Base-by-base conservation (phyloP, 2,113 vertebrate species). In the Hippocampus mohnikei region DNA sequence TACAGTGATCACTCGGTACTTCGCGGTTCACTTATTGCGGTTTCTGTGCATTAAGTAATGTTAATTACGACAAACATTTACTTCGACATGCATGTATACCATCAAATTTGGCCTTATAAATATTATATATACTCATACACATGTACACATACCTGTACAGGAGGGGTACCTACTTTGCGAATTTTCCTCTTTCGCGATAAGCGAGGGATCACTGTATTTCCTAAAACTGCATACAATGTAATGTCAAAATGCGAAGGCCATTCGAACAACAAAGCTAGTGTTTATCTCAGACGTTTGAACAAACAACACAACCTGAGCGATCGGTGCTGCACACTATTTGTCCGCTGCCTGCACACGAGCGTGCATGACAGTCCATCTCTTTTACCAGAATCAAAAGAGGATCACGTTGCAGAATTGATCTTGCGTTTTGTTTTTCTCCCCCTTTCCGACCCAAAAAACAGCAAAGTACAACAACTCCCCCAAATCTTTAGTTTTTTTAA, bases 381-480 rank as follows among this genome's bases (percentile, higher is more conserved):
- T 40, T n/a, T 23, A 20, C 61, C 61, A 63, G 61, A 63, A n/a
- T 40, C 41, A 23, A 25, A 25, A 65, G 41, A 65, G 13, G 12
- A 46, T 46, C 62, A 65, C 62, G 40, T 65, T 46, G 41, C 18
- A 53, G 20, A 67, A 67, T 23, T 44, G n/a, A 52, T 16, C 65
- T 27, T 16, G 25, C 37, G 11, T 33, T 21, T 58, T 73, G 23
- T 78, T 68, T 42, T 25, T 66, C 53, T 27, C 15, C 20, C 29
- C n/a, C 29, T 33, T 33, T 33, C 29, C 29, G 29, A 3, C 29
- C 52, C 52, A 53, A 41, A 53, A 70, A 77, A 55, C 72, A 60
- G 18, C 58, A 60, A 29, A 16, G 55, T 13, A 58, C 25, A 60
- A 60, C 27, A 33, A 8, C 6, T 16, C 15, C 29, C 2, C 3